Evolutionary conservation across 2,888 invertebrate genomes (phyloP).

Genomic region (Melitaea athalia): DNA sequence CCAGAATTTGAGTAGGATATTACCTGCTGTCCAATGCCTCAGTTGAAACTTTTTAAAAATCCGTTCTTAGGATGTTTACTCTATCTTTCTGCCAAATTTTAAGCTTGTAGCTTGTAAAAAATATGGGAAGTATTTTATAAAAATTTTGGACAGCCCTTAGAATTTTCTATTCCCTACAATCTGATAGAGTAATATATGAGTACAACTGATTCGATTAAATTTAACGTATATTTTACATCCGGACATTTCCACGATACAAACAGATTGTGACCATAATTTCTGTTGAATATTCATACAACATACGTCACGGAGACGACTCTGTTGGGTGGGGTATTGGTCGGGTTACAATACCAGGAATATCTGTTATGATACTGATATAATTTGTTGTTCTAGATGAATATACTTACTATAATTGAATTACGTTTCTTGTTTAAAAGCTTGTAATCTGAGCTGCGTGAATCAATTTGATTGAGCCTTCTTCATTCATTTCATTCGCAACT

Average conservation of each 20-base stretch:
- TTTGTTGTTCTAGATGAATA: background rate
- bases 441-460: background rate
- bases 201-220: background rate
- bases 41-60: too few species aligned
- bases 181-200: background rate
- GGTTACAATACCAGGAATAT: slow-evolving; percentile 17
- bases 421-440: background rate
- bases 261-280: slow-evolving; percentile 29
- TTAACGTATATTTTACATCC: slow-evolving; percentile 9
- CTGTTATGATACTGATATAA: background rate
- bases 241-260: slow-evolving; percentile 24
- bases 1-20: too few species aligned
- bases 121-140: too few species aligned
- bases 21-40: too few species aligned
- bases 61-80: too few species aligned
- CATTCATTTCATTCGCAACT: too few species aligned
- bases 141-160: too few species aligned
- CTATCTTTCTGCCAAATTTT: too few species aligned
- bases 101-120: too few species aligned
- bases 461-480: too few species aligned
- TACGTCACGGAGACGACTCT: slow-evolving; percentile 5
- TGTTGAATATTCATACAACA: slow-evolving; percentile 33
- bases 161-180: too few species aligned
- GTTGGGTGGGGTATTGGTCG: slow-evolving; percentile 14
- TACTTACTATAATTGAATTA: background rate